phyloP scores from a whole-genome alignment of 1,140 invertebrate genomes.

The Drosophila sucinea region DNA sequence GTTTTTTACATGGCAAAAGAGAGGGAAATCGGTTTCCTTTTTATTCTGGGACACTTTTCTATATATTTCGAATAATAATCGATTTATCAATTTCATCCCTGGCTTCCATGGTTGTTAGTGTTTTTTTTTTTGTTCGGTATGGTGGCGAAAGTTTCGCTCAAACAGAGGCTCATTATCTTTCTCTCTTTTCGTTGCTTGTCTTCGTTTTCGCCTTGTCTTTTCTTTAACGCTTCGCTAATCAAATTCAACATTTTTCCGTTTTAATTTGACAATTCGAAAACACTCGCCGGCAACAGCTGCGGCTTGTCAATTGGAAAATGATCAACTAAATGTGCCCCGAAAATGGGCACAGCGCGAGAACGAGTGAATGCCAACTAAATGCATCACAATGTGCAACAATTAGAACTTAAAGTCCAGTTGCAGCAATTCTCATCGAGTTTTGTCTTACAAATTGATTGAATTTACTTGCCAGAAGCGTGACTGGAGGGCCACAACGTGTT shows the following conservation, averaged over 20 bases:
- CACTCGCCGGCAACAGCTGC: constrained; percentile 67
- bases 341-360: not conserved
- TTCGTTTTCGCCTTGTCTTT: constrained; percentile 49
- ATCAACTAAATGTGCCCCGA: constrained; percentile 60
- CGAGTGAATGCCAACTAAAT: constrained; percentile 49
- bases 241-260: constrained; percentile 81
- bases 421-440: constrained; percentile 56
- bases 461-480: constrained; percentile 70
- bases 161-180: constrained; percentile 75
- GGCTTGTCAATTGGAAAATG: constrained; percentile 77
- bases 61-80: too few species aligned
- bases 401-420: constrained; percentile 55
- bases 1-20: too few species aligned
- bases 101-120: constrained; percentile 46
- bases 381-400: constrained; percentile 76
- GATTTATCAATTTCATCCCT: constrained; percentile 29
- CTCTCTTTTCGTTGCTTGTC: constrained; percentile 1
- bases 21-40: too few species aligned
- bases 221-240: constrained; percentile 78
- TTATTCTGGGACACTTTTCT: too few species aligned
- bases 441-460: constrained; percentile 69
- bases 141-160: constrained; percentile 59
- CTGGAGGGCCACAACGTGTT: constrained; percentile 50
- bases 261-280: constrained; percentile 80
- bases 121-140: not conserved